A percentile compares a stretch with the other conserved stretches of the same genome.
Evolutionary conservation across 2,113 vertebrate species (phyloP).

Genomic region (Sylvicapra grimmia): DNA sequence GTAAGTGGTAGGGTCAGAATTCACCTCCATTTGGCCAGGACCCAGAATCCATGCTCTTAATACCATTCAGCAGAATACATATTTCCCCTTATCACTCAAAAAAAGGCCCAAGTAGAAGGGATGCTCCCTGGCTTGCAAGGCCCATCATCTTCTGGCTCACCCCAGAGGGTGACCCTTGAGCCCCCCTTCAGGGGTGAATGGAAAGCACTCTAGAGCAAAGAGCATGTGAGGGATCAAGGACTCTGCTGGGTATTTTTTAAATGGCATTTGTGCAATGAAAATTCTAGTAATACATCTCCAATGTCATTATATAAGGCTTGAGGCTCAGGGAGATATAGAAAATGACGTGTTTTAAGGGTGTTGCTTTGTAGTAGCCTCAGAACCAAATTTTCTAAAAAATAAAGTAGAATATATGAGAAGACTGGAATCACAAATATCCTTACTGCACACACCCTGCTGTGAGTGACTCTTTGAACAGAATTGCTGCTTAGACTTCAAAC

Average conservation of each 20-base stretch:
- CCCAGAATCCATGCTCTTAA: background rate
- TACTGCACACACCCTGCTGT: conserved; percentile 3
- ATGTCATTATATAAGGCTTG: conserved; percentile 56
- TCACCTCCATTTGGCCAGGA: background rate
- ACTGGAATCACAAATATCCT: background rate
- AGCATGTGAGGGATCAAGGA: background rate
- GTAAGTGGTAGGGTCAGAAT: background rate
- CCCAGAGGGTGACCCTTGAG: background rate
- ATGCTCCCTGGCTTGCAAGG: background rate
- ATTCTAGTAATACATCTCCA: conserved; percentile 29
- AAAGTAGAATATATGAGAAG: conserved; percentile 58
- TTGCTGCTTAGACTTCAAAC: conserved; percentile 62
- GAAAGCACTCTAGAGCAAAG: conserved; percentile 7
- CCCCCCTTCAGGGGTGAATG: background rate
- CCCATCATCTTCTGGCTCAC: background rate
- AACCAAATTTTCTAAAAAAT: conserved; percentile 52
- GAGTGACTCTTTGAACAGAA: conserved; percentile 60
- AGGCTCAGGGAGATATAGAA: background rate
- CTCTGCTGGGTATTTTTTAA: conserved; percentile 15
- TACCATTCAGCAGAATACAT: background rate
- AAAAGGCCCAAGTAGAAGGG: background rate
- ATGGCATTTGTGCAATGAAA: conserved; percentile 45
- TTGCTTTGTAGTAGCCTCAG: conserved; percentile 53
- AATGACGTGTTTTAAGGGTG: conserved; percentile 48
- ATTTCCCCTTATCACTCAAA: background rate